These are phyloP conservation scores for Neomorphus geoffroyi DNA, from an alignment of 2,797 vertebrate species.

Conservation along the genomic window DNA sequence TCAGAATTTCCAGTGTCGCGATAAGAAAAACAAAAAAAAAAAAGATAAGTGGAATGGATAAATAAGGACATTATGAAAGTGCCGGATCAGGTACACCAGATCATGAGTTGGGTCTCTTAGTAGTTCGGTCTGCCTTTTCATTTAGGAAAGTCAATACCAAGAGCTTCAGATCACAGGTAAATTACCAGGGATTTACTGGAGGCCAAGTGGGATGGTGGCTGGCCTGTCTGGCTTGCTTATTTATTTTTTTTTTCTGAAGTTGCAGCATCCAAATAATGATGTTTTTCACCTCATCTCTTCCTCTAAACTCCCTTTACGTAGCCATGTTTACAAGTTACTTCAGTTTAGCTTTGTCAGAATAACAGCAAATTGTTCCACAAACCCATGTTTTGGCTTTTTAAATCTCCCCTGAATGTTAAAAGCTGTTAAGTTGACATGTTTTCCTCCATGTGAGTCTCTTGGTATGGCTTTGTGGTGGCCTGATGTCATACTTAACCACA, in stretches of 20 bases:
- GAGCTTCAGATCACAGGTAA: not conserved
- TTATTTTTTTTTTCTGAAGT: not conserved
- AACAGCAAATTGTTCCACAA: not conserved
- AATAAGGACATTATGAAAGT: not conserved
- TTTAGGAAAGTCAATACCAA: not conserved
- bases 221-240: not conserved
- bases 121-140: not conserved
- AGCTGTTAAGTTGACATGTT: not conserved
- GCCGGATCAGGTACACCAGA: not conserved
- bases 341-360: not conserved
- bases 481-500: constrained; percentile 31
- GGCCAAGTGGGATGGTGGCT: not conserved
- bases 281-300: not conserved
- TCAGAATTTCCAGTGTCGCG: not conserved
- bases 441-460: not conserved
- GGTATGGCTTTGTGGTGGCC: not conserved
- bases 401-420: not conserved
- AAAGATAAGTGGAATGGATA: not conserved
- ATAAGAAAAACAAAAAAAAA: not conserved
- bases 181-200: not conserved
- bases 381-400: not conserved
- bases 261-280: not conserved
- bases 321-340: not conserved
- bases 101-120: not conserved
- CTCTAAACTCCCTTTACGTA: not conserved